Base-by-base conservation (phyloP, 2,113 vertebrate species). In the Petroica traversi region DNA sequence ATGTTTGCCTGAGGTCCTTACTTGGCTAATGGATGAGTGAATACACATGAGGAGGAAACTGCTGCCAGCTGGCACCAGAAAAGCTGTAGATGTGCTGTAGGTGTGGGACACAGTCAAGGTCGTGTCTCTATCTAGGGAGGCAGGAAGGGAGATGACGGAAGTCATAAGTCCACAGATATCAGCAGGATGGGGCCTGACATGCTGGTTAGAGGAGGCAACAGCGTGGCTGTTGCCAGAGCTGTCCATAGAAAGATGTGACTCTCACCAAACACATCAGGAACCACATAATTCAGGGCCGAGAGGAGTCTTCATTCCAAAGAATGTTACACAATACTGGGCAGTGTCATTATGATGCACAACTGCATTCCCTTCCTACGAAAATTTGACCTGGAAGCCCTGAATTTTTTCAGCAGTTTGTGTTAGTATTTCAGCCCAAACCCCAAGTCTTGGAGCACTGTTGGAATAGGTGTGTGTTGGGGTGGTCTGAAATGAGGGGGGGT, bases 261-360 rank as follows among this genome's bases (percentile, higher is more conserved):
- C 81, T 92, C 93, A 94, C 48, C 72, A 64, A 93, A 63, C 58
- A 73, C 63, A 69, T 95, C 84, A 91, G 89, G 67, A 88, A 34
- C 74, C 82, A 88, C 88, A 86, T 80, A 59, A 86, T 61, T 94
- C 57, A 69, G 64, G 54, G 40, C 43, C 0, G 0, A 59, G 62
- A 84, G 45, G 29, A 89, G 36, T 31, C 77, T 77, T 79, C 54
- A 71, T 94, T 89, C 89, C 85, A 80, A 68, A 55, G 54, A 76
- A 8, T 0, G 2, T 95, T 94, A 45, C 66, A 41, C 77, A 89
- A 73, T 66, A 19, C 66, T 88, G 6, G 43, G 54, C 67, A 73
- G 71, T 34, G 51, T 82, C 51, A 6, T 33, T 19, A 12, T 55
- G 51, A 92, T 59, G 48, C 68, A 45, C 24, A 46, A 38, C 62